Base-by-base conservation (phyloP, 2,888 invertebrate species). In the Drosophila antonietae region DNA sequence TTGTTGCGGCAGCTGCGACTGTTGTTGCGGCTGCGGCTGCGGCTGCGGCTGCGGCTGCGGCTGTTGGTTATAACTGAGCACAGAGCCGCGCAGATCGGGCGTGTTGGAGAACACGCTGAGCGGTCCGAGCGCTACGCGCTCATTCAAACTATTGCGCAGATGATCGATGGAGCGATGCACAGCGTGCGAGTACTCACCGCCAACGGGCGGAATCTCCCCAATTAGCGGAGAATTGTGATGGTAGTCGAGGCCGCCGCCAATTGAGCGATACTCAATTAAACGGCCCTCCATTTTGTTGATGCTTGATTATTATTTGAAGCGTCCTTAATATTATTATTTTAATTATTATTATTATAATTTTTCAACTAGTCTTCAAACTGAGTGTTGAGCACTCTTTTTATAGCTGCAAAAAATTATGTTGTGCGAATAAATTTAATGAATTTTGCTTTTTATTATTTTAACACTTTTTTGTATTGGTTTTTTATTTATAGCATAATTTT, bases 161-260 rank as follows among this genome's bases (percentile, higher is more conserved):
- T 95, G 95, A 79, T 95, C 95, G 91, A 95, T 95, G 78, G 95
- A 95, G 83, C 95, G 94, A 90, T 95, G 95, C 87, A 95, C 95
- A 75, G 95, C 95, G 63, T 95, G 94, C 80, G 95, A 94, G 90
- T 95, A 95, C 80, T 95, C 95, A 2, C 93, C 93, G 81, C 95
- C 92, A 18, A 78, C 81, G 15, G 91, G 91, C 43, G 95, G 95
- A 90, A 95, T 95, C 92, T 95, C 95, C 1, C 95, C 95, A 93
- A 95, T 95, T 15, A 95, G 90, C 10, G 95, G 95, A 15, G 95
- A 95, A 70, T 92, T 93, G 89, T 95, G 95, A 91, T 95, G 95
- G 91, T 95, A 95, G 88, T 95, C 95, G 71, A 95, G 93, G 43
- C 95, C 95, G 66, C 95, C 95, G 59, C 87, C 95, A 74, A 93